Conservation (phyloP, 1,140 invertebrate species). For the Antheraea pernyi region DNA sequence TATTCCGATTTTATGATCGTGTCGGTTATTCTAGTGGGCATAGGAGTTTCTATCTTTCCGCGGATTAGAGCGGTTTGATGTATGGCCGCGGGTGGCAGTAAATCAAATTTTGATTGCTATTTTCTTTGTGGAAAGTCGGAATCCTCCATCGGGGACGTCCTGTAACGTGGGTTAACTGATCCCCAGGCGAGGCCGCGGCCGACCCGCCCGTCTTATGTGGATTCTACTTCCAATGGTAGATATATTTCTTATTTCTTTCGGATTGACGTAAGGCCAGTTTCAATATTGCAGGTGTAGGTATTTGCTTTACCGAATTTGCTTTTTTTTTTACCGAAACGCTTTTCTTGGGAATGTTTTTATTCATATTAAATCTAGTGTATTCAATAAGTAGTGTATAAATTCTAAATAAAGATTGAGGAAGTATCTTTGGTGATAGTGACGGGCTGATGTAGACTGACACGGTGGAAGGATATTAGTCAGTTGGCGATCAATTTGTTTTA, state of each 20-base stretch:
- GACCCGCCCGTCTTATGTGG: conserved; percentile 50
- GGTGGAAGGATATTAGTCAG: no score
- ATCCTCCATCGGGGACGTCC: conserved; percentile 55
- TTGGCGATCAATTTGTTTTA: no score
- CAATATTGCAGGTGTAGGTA: background rate
- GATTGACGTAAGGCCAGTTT: conserved; percentile 29
- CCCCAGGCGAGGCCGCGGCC: conserved; percentile 46
- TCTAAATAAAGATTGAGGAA: no score
- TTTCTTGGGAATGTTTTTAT: background rate
- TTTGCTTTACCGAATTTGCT: background rate
- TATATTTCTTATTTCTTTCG: conserved; percentile 40
- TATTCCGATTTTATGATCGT: conserved; percentile 1
- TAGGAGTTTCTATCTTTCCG: conserved; percentile 47
- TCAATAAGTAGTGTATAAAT: no score
- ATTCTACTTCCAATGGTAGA: conserved; percentile 38
- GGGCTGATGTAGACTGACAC: no score
- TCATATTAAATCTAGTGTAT: no score
- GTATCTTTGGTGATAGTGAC: no score
- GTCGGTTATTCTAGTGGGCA: background rate
- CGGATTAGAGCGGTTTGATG: conserved; percentile 73
- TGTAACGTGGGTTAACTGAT: conserved; percentile 71
- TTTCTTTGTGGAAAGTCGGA: conserved; percentile 74
- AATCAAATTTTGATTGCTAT: conserved; percentile 79
- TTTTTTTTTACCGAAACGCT: background rate
- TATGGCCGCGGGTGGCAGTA: conserved; percentile 75